Percentiles rank a stretch among this genome's conserved stretches.
Conservation (phyloP, 2,797 vertebrate species). For the Gastrophryne carolinensis region DNA sequence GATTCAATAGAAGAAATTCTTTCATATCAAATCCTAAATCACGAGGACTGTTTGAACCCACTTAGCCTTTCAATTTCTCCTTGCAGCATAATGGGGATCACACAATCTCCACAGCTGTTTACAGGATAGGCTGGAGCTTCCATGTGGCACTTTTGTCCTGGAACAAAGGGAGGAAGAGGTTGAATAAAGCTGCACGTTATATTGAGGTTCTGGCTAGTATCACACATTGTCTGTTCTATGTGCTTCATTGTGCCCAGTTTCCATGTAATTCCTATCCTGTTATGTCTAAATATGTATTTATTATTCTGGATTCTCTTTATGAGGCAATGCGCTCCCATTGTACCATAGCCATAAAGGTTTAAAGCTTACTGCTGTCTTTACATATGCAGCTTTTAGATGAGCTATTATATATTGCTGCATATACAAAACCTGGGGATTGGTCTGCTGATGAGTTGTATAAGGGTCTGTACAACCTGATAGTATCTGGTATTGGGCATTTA, state of each 20-base stretch:
- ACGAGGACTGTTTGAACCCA: slow-evolving; percentile 32
- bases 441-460: too few species aligned
- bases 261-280: background rate
- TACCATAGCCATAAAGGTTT: too few species aligned
- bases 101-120: background rate
- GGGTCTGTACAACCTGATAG: too few species aligned
- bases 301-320: background rate
- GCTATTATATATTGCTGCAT: too few species aligned
- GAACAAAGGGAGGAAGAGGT: background rate
- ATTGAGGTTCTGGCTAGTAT: background rate
- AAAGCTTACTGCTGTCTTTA: too few species aligned
- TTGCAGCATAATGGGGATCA: background rate
- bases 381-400: too few species aligned
- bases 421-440: too few species aligned
- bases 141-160: background rate
- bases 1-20: slow-evolving; percentile 36
- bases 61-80: slow-evolving; percentile 23
- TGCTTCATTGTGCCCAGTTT: background rate
- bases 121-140: background rate
- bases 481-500: too few species aligned
- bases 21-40: slow-evolving; percentile 30
- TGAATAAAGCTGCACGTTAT: background rate
- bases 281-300: background rate
- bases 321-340: too few species aligned
- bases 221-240: background rate